These are phyloP conservation scores for Fregetta grallaria DNA, from an alignment of 2,113 vertebrate species.

Conservation along the genomic window DNA sequence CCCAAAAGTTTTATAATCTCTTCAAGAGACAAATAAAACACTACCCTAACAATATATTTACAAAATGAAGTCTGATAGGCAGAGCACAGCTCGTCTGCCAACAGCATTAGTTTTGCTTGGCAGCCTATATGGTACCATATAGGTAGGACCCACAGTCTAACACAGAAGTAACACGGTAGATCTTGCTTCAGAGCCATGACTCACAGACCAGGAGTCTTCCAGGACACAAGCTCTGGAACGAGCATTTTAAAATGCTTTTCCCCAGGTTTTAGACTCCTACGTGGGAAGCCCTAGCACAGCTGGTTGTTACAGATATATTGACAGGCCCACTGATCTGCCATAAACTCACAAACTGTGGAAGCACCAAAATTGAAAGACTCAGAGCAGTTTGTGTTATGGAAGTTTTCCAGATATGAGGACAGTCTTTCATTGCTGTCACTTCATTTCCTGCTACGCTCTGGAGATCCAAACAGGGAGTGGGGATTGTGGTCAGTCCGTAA, in stretches of 20 bases:
- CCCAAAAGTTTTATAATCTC: background rate
- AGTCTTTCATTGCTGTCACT: background rate
- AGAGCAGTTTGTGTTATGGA: background rate
- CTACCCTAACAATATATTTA: background rate
- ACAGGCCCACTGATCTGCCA: background rate
- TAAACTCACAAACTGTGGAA: background rate
- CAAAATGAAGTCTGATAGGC: background rate
- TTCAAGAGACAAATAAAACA: background rate
- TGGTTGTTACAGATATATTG: background rate
- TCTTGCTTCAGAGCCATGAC: background rate
- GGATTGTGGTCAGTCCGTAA: background rate
- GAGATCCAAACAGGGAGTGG: fast-evolving
- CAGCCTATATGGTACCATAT: background rate
- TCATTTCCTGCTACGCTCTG: background rate
- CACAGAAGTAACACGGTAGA: background rate
- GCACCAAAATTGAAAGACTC: background rate
- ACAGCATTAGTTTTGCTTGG: background rate
- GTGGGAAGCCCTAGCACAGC: background rate
- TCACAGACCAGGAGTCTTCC: background rate
- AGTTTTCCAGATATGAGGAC: background rate
- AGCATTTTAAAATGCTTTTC: background rate
- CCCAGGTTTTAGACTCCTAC: fast-evolving
- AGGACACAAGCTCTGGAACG: background rate
- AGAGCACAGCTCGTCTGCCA: background rate
- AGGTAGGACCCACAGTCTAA: background rate